Conservation (phyloP, 92 coral and sea anemone species). For the Isaurus tuberculatus region DNA sequence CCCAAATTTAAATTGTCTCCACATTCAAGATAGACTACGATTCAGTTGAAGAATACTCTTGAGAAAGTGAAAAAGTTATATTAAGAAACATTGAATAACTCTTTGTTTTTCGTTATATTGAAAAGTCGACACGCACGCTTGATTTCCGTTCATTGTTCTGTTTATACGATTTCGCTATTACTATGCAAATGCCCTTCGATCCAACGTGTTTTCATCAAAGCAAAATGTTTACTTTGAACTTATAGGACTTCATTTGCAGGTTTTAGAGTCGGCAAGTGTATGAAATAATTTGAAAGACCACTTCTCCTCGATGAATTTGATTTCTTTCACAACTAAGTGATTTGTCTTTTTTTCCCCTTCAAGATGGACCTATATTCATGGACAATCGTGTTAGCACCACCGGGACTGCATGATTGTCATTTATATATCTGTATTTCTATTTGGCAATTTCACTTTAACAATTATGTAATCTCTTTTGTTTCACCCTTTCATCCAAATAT, state of each 20-base stretch:
- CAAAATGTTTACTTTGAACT: slow-evolving; percentile 27
- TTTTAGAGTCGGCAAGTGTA: background rate
- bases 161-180: slow-evolving; percentile 20
- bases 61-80: slow-evolving; percentile 26
- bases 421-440: slow-evolving; percentile 6
- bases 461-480: slow-evolving; percentile 20
- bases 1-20: background rate
- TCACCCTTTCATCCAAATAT: background rate
- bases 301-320: background rate
- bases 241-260: background rate
- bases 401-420: background rate
- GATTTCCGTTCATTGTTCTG: slow-evolving; percentile 36
- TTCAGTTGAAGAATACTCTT: slow-evolving; percentile 1
- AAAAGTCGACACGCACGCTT: slow-evolving; percentile 32
- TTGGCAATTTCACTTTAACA: slow-evolving; percentile 20
- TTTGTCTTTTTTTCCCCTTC: background rate
- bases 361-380: background rate
- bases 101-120: slow-evolving; percentile 34
- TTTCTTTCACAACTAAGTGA: background rate
- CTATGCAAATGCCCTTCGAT: slow-evolving; percentile 29
- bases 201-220: slow-evolving; percentile 18
- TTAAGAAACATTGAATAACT: background rate
- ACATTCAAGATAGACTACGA: background rate
- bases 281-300: background rate
- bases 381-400: background rate